Base-by-base conservation (phyloP, 2,797 vertebrate species). In the Falco rusticolus region DNA sequence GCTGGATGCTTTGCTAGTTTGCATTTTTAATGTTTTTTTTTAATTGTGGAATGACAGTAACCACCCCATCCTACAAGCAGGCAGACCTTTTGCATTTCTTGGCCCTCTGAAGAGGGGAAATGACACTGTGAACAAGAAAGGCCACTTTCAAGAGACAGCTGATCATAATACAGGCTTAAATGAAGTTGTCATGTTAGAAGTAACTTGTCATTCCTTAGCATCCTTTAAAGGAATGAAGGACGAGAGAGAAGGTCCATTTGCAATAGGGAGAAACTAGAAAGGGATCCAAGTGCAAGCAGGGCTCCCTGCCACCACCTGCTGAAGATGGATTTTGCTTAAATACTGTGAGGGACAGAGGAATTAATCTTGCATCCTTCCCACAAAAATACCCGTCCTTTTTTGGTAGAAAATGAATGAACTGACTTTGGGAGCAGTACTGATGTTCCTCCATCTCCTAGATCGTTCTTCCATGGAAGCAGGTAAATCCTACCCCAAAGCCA, bases 391-490 rank as follows among this genome's bases (percentile, higher is more conserved):
- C 64, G 78, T 76, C 65, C 74, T 90, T 94, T 97, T 97, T 94
- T 89, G 50, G 84, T 95, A 81, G 81, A 69, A 91, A 87, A 76
- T 65, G 26, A 94, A 59, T 76, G 28, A 82, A 61, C 39, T 89
- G 72, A 34, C 43, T 91, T 90, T 64, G 65, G 37, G 59, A 47
- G 60, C 91, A 79, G 57, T 95, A 66, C 51, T 95, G 78, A 91
- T 84, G 76, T 86, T 94, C 21, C 43, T 79, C 68, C 64, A 29
- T 74, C 77, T 95, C 50, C 39, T 18, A 12, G 53, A 61, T 77
- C 2, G 1, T 75, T 84, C 15, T 69, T 84, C 48, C 3, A 1
- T 31, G 16, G 76, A 72, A 94, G 60, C 28, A 88, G 56, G 70
- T 70, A 89, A 56, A 65, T 84, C 65, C 43, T 54, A 94, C 77